Conservation (phyloP, 2,797 vertebrate genomes). For the Cygnus olor region DNA sequence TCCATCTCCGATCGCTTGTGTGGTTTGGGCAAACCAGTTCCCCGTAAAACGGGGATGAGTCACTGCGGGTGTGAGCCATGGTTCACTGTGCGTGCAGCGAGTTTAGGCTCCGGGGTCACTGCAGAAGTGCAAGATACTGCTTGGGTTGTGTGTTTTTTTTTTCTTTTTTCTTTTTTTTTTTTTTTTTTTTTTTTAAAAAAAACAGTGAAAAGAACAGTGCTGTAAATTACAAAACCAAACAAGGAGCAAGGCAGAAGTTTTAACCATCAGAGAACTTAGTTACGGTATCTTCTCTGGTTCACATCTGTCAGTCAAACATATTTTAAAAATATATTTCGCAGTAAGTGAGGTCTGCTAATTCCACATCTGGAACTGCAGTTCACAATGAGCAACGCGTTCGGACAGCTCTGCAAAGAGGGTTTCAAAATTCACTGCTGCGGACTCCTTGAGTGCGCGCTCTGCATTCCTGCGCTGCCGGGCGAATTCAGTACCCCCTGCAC, state of each 20-base stretch:
- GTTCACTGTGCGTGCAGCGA: not conserved
- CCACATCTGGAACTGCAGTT: not conserved
- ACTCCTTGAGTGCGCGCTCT: not conserved
- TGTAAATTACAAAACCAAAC: not conserved
- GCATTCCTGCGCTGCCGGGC: not conserved
- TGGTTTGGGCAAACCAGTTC: slow-evolving; percentile 55
- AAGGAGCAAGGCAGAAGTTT: not conserved
- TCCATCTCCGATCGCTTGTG: not conserved
- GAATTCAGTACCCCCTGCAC: not conserved
- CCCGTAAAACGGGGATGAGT: not conserved
- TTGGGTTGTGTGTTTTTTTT: not conserved
- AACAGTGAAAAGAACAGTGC: not conserved
- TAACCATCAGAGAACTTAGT: fast-evolving
- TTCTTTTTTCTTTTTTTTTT: not conserved
- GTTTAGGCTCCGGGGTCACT: not conserved
- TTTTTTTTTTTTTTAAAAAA: not conserved
- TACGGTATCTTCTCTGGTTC: not conserved
- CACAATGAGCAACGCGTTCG: not conserved
- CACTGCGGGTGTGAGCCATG: not conserved
- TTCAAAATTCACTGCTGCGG: not conserved
- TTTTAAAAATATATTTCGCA: not conserved
- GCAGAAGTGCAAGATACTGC: not conserved
- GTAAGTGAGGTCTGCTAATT: not conserved
- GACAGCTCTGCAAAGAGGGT: not conserved
- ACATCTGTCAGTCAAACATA: not conserved